Evolutionary conservation across 2,113 vertebrate species (phyloP).

Genomic region (Loxodonta africana): DNA sequence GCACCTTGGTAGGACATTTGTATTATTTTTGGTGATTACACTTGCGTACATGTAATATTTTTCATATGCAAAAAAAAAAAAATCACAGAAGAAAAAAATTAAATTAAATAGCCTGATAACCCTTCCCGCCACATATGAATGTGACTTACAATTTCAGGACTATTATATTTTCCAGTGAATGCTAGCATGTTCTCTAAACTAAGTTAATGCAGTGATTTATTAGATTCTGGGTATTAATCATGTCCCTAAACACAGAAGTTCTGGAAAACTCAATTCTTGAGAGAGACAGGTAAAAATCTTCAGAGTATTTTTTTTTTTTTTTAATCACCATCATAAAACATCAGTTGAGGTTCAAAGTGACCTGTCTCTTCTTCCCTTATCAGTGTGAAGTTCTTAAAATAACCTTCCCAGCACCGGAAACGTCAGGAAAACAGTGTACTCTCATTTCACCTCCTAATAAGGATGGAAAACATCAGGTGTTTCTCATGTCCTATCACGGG

Average conservation of each 20-base stretch:
- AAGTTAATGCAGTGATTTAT: slow-evolving; percentile 62
- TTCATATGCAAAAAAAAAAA: background rate
- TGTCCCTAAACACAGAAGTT: background rate
- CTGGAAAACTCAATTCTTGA: slow-evolving; percentile 82
- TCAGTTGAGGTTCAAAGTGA: background rate
- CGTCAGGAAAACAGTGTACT: slow-evolving; percentile 2
- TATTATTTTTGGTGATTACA: slow-evolving; percentile 48
- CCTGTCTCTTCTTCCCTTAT: slow-evolving; percentile 26
- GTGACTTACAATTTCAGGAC: background rate
- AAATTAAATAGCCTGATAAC: slow-evolving; percentile 42
- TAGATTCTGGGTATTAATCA: background rate
- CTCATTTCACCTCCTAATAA: slow-evolving; percentile 63
- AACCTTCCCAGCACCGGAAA: background rate
- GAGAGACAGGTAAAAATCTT: slow-evolving; percentile 72
- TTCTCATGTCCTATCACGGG: slow-evolving; percentile 36
- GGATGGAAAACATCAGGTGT: slow-evolving; percentile 71
- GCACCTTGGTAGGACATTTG: background rate
- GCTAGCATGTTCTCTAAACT: slow-evolving; percentile 32
- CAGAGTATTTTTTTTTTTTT: slow-evolving; percentile 35
- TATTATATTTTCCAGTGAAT: slow-evolving; percentile 62
- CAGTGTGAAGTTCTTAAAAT: background rate
- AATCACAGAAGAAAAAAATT: background rate
- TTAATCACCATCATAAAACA: slow-evolving; percentile 80
- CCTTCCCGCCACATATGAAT: background rate
- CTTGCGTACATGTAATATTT: background rate